Base-by-base conservation (phyloP, 1,140 invertebrate genomes). In the Drosophila tristis region DNA sequence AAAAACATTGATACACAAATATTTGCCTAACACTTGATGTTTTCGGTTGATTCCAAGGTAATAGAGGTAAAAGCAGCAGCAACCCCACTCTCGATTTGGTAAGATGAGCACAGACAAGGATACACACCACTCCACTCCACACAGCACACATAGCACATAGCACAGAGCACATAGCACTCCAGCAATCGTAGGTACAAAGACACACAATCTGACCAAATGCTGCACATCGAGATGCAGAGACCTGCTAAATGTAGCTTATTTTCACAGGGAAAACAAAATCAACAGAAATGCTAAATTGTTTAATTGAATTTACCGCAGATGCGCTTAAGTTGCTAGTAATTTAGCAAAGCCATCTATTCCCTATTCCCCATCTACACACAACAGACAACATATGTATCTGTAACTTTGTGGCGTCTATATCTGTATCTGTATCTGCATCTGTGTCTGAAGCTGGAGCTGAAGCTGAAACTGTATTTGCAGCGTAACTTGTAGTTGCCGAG, bases 241-340 rank as follows among this genome's bases (percentile, higher is more conserved):
- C 60, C 67, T 80, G 57, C 60, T 57, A 62, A 84, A 81, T 77
- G 58, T 87, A 74, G 78, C 81, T 85, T 60, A 77, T 85, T 71
- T 72, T 48, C 66, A 71, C 45, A 23, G 51, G 48, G 56, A 70
- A 80, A 79, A 89, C 60, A 89, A 89, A 87, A 84, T 89, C 79
- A 87, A 89, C 84, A 90, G 76, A 75, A 77, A 68, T 78, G 72
- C 79, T 77, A 89, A 89, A 89, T 89, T 89, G 85, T 79, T 89
- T 89, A 89, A 89, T 89, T 89, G 85, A 89, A 84, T 89, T 89
- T 74, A 89, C 84, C 84, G 80, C 84, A 89, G 84, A 80, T 89
- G 84, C 80, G 85, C 84, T 89, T 89, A 85, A 89, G 84, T 90
- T 89, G 64, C 68, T 75, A 80, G 76, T 89, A 89, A 89, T 84